phyloP scores from a whole-genome alignment of 2,113 vertebrate genomes.

The Platycercus adscitus region DNA sequence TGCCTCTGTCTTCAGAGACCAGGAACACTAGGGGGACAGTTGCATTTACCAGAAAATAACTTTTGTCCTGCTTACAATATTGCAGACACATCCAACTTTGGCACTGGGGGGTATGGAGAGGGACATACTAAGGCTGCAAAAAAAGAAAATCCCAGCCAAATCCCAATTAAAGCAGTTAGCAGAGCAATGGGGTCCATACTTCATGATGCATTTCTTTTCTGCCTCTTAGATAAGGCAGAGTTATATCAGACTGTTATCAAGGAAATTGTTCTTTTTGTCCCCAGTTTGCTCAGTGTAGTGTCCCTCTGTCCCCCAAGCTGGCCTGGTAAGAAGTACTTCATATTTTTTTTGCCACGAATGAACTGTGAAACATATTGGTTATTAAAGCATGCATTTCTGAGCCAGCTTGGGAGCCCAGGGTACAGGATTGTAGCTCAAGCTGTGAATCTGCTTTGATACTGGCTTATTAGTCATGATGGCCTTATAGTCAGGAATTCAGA shows the following conservation, averaged over 20 bases:
- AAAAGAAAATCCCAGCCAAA: conserved; percentile 13
- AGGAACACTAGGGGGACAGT: conserved; percentile 65
- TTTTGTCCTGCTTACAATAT: conserved; percentile 27
- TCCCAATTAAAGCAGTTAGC: neutral
- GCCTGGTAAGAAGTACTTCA: conserved; percentile 31
- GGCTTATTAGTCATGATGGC: conserved; percentile 58
- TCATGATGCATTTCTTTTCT: conserved; percentile 18
- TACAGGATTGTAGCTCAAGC: conserved; percentile 58
- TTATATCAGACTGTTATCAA: neutral
- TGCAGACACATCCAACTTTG: conserved; percentile 16
- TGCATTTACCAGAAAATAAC: conserved; percentile 31
- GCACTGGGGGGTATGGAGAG: neutral
- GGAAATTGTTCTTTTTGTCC: conserved; percentile 7
- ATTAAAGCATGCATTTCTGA: conserved; percentile 65
- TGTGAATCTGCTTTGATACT: conserved; percentile 54
- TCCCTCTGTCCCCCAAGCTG: conserved; percentile 63
- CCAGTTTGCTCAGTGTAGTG: conserved; percentile 26
- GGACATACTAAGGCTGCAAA: neutral
- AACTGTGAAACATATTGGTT: conserved; percentile 62
- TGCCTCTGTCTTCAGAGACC: conserved; percentile 52
- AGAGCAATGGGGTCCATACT: conserved; percentile 24
- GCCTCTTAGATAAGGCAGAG: conserved; percentile 30
- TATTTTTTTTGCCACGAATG: neutral
- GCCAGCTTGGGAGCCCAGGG: conserved; percentile 54
- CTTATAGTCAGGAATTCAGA: conserved; percentile 59